Evolutionary conservation across 2,113 vertebrate species (phyloP).

Genomic region (Anarrhichthys ocellatus): DNA sequence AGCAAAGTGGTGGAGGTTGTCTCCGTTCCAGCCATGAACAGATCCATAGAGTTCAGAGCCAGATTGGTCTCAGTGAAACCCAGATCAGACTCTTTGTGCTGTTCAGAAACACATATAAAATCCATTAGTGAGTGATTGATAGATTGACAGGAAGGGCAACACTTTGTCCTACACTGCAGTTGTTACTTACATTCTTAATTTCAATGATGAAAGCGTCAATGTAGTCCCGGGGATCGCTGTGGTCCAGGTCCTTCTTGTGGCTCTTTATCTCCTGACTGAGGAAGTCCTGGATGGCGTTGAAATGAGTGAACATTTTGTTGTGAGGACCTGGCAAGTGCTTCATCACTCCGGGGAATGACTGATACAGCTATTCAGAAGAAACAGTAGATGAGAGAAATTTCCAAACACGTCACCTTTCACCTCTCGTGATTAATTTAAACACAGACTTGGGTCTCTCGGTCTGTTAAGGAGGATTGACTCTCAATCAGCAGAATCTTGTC

Average conservation of each 20-base stretch:
- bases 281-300: constrained; percentile 49
- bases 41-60: constrained; percentile 85
- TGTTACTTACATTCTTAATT: constrained; percentile 80
- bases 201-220: constrained; percentile 87
- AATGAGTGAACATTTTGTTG: constrained; percentile 72
- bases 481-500: neutral
- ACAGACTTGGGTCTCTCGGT: neutral
- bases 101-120: neutral
- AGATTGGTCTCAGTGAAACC: constrained; percentile 85
- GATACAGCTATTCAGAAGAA: constrained; percentile 80
- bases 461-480: neutral
- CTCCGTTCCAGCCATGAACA: constrained; percentile 91
- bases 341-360: constrained; percentile 80
- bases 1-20: constrained; percentile 88
- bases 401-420: neutral
- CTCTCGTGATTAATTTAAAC: neutral
- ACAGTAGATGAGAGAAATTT: neutral
- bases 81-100: constrained; percentile 38
- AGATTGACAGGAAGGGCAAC: neutral
- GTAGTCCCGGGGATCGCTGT: constrained; percentile 80
- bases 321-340: constrained; percentile 84
- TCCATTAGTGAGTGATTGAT: neutral
- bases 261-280: constrained; percentile 63
- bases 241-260: constrained; percentile 84
- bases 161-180: neutral